Conservation (phyloP, 1,140 invertebrate genomes). For the Hycleus phaleratus region DNA sequence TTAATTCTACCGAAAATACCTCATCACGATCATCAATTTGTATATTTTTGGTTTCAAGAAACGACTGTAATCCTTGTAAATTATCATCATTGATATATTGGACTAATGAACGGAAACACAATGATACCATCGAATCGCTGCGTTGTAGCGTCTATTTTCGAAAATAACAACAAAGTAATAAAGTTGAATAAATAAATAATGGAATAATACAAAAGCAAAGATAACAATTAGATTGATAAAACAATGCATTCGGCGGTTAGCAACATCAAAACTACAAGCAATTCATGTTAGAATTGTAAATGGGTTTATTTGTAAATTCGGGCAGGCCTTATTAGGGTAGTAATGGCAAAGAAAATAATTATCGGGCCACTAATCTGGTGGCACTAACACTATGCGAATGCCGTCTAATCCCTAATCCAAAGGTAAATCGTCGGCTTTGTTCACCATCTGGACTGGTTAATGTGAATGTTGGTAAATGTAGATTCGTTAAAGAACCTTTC, state of each 20-base stretch:
- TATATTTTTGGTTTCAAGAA: slow-evolving; percentile 72
- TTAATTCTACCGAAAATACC: slow-evolving; percentile 45
- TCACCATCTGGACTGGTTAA: slow-evolving; percentile 43
- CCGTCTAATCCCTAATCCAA: slow-evolving; percentile 43
- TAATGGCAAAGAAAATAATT: too few relatives aligned
- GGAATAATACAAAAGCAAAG: neutral
- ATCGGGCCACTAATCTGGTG: too few relatives aligned
- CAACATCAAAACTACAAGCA: neutral
- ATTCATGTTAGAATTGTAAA: too few relatives aligned
- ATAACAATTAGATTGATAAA: neutral
- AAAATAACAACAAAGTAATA: neutral
- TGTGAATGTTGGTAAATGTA: slow-evolving; percentile 47
- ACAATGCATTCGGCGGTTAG: neutral
- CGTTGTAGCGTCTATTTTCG: slow-evolving; percentile 50
- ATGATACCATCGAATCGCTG: slow-evolving; percentile 80
- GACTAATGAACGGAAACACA: slow-evolving; percentile 66
- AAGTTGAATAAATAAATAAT: neutral
- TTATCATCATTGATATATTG: slow-evolving; percentile 76
- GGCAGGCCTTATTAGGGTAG: too few relatives aligned
- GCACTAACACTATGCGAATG: slow-evolving; percentile 49
- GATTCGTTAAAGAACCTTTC: slow-evolving; percentile 38
- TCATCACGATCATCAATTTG: slow-evolving; percentile 86
- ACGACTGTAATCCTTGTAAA: slow-evolving; percentile 66
- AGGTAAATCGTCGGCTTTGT: slow-evolving; percentile 42
- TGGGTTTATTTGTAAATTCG: too few relatives aligned